These are phyloP conservation scores for Napeogenes sylphis DNA, from an alignment of 2,888 invertebrate genomes.

Conservation along the genomic window DNA sequence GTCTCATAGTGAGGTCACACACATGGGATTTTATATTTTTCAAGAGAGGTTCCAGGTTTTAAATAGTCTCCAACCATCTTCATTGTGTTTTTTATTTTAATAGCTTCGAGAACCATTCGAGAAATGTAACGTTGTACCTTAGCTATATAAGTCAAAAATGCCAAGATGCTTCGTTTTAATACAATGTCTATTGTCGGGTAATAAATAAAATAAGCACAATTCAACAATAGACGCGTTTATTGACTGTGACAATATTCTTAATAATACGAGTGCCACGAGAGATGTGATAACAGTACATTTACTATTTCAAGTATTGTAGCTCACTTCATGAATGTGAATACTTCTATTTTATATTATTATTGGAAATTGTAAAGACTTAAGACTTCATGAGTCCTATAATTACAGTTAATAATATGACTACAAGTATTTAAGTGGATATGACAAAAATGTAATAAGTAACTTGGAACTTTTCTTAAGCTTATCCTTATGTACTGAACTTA, in stretches of 20 bases:
- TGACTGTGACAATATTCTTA: constrained; percentile 53
- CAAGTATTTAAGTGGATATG: constrained; percentile 16
- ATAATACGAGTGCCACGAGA: constrained; percentile 56
- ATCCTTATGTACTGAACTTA: constrained; percentile 32
- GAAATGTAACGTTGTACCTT: too few relatives aligned
- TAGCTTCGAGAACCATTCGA: too few relatives aligned
- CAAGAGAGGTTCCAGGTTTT: too few relatives aligned
- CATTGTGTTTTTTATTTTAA: too few relatives aligned
- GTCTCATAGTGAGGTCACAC: too few relatives aligned
- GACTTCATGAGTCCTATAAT: background rate
- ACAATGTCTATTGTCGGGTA: background rate
- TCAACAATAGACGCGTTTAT: constrained; percentile 51
- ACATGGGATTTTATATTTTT: too few relatives aligned
- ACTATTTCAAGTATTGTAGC: constrained; percentile 39
- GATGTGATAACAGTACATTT: constrained; percentile 48
- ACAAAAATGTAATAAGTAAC: constrained; percentile 15
- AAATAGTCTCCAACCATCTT: too few relatives aligned
- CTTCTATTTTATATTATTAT: background rate
- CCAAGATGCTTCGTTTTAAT: too few relatives aligned
- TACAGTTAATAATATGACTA: constrained; percentile 1
- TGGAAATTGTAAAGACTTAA: constrained; percentile 1
- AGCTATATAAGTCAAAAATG: too few relatives aligned
- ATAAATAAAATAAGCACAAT: constrained; percentile 37
- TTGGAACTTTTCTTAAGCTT: constrained; percentile 26
- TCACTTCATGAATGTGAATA: constrained; percentile 7